Evolutionary conservation across 2,113 vertebrate species (phyloP), one percentile per base, ranked within the genome.

Genomic region (Phrynocephalus versicolor): DNA sequence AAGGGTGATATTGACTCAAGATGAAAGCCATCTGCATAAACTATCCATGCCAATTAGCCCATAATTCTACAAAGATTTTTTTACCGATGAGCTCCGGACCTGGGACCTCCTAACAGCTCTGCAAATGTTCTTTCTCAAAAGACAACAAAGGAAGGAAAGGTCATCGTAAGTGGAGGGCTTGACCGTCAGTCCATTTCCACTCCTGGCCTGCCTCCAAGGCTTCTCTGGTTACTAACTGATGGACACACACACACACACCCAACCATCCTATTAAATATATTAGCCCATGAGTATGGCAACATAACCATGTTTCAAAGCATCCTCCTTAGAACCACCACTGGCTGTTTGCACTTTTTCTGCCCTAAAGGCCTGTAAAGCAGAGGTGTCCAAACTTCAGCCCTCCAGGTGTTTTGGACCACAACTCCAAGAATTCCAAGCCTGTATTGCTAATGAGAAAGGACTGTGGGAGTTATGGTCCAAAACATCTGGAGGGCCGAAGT

Each of bases 1-100:
- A 55, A 57, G 57, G 55, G 72, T 60, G 41, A 7, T 1, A 60
- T 8, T 13, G 58, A 21, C 4, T 65, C 78, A 37, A 71, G 83
- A 81, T 87, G 0, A 0, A 65, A 81, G 72, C 45, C 64, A 81
- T 55, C 80, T 35, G 60, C 55, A 35, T 25, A 74, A 70, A 23
- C 19, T 0, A 77, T 51, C 2, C 0, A 58, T 0, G 0, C 72
- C 64, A 83, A 87, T 84, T 19, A 33, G 79, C 1, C 3, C 84
- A 18, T 84, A 79, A 85, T 88, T 91, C 90, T 85, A 82, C 87
- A 88, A 91, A 86, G 65, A 70, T 55, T 74, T 90, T 74, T 90
- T 37, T 0, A 76, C 2, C 89, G 95, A 88, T 91, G 76, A 85
- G 93, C 93, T 67, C 89, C 93, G 64, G 89, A 88, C 93, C 91